A percentile compares a stretch with the other conserved stretches of the same genome.
Conservation (phyloP, 2,797 vertebrate species). For the Holocentrus rufus region DNA sequence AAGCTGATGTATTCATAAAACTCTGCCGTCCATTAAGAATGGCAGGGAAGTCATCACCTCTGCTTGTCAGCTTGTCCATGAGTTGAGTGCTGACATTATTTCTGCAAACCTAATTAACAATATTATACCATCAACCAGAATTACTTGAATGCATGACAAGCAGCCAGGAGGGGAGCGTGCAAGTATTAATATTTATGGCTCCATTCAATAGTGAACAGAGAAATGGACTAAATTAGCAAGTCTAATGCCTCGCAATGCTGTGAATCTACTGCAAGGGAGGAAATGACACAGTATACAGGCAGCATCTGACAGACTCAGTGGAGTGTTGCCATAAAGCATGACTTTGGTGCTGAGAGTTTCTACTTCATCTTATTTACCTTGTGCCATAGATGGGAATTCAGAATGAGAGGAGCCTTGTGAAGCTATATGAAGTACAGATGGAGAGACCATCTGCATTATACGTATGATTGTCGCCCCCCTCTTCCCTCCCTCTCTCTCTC, state of each 20-base stretch:
- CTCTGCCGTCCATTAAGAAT: constrained; percentile 25
- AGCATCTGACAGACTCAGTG: constrained; percentile 20
- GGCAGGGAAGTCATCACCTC: constrained; percentile 58
- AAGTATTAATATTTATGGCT: constrained; percentile 78
- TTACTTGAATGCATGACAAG: constrained; percentile 63
- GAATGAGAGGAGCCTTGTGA: constrained; percentile 15
- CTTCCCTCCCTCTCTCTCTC: constrained; percentile 32
- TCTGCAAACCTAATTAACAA: constrained; percentile 71
- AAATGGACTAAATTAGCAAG: constrained; percentile 75
- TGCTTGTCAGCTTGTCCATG: constrained; percentile 54
- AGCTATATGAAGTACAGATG: constrained; percentile 50
- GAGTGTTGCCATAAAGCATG: constrained; percentile 49
- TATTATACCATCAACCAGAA: constrained; percentile 60
- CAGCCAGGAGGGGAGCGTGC: constrained; percentile 50
- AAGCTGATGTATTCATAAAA: constrained; percentile 11
- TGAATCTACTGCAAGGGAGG: constrained; percentile 46
- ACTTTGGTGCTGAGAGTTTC: constrained; percentile 37
- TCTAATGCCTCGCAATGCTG: constrained; percentile 70
- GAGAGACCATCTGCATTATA: constrained; percentile 42
- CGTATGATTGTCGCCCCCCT: constrained; percentile 36
- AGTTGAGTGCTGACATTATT: constrained; percentile 58
- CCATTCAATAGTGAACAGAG: constrained; percentile 65
- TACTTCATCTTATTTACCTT: constrained; percentile 41
- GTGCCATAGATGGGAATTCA: constrained; percentile 20
- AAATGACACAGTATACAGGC: constrained; percentile 61